phyloP scores from a whole-genome alignment of 1,140 invertebrate genomes.

The Ephestia elutella region DNA sequence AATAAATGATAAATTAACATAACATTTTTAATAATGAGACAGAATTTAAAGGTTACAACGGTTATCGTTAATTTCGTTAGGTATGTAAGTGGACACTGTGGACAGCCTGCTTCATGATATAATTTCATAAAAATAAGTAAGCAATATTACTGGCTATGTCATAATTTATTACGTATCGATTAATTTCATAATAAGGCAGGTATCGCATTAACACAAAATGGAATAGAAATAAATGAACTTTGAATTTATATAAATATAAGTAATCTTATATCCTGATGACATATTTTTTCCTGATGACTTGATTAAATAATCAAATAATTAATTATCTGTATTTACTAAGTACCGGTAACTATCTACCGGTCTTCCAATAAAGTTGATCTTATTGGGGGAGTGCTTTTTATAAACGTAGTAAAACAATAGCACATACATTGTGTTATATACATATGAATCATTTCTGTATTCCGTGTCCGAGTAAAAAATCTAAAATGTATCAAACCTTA shows the following conservation, averaged over 20 bases:
- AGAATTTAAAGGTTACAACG: constrained; percentile 17
- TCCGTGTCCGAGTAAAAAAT: neutral
- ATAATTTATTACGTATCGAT: neutral
- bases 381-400: too few relatives aligned
- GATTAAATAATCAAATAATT: too few relatives aligned
- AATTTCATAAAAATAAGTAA: constrained; percentile 10
- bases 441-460: neutral
- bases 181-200: neutral
- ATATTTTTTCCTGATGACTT: too few relatives aligned
- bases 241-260: too few relatives aligned
- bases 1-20: neutral
- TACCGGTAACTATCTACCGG: too few relatives aligned
- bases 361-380: too few relatives aligned
- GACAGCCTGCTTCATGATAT: constrained; percentile 7
- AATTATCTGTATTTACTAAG: too few relatives aligned
- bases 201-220: too few relatives aligned
- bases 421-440: neutral
- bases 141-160: constrained; percentile 5
- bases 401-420: too few relatives aligned
- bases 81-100: constrained; percentile 5
- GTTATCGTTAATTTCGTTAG: constrained; percentile 15
- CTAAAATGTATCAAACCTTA: neutral
- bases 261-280: too few relatives aligned
- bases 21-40: constrained; percentile 15
- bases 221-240: too few relatives aligned